A percentile compares a stretch with the other conserved stretches of the same genome.
phyloP scores from a whole-genome alignment of 2,888 invertebrate genomes.

The Agrilus cyanescens region DNA sequence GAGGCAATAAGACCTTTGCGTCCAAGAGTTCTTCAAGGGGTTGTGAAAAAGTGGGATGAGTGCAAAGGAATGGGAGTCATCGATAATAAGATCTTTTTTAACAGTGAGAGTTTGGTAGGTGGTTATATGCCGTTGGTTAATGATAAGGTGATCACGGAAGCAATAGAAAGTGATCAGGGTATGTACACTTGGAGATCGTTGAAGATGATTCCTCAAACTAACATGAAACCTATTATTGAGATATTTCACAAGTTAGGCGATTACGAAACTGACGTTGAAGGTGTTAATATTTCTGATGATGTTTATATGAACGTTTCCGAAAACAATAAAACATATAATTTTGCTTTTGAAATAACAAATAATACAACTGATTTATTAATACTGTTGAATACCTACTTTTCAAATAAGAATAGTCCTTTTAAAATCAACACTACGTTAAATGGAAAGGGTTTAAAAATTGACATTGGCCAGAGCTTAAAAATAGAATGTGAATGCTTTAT shows the following conservation, averaged over 20 bases:
- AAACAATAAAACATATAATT: constrained; percentile 33
- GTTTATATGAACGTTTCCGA: constrained; percentile 32
- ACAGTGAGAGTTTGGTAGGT: constrained; percentile 40
- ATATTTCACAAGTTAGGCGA: constrained; percentile 4
- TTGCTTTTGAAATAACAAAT: constrained; percentile 40
- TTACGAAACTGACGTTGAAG: constrained; percentile 20
- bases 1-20: constrained; percentile 48
- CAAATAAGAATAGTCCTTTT: constrained; percentile 35
- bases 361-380: constrained; percentile 32
- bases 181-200: constrained; percentile 48
- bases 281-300: constrained; percentile 42
- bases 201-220: constrained; percentile 29
- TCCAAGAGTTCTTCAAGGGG: constrained; percentile 41
- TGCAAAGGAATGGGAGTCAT: constrained; percentile 41
- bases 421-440: constrained; percentile 7
- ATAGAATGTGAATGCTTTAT: constrained; percentile 43
- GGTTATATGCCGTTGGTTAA: constrained; percentile 45
- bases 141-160: constrained; percentile 52
- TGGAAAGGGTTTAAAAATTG: constrained; percentile 30
- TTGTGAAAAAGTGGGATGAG: constrained; percentile 35
- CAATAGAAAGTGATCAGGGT: constrained; percentile 61
- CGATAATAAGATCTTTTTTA: constrained; percentile 47
- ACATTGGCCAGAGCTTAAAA: constrained; percentile 33
- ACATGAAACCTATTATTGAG: constrained; percentile 10
- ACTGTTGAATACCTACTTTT: constrained; percentile 41